Conservation (phyloP, 2,797 vertebrate genomes). For the Brotogeris chrysoptera region DNA sequence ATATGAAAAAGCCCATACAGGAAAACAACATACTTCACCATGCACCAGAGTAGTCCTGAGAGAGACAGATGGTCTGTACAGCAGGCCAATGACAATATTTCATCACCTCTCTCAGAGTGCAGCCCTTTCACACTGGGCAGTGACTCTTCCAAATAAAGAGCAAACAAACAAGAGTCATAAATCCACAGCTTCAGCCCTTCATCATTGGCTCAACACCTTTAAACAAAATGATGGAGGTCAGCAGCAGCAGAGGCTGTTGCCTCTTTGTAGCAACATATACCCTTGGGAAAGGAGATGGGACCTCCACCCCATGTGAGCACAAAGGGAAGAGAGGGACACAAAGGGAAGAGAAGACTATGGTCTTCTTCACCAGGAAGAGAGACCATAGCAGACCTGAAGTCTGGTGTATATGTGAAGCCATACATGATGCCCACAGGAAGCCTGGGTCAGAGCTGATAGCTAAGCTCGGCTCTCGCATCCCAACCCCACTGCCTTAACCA, state of each 20-base stretch:
- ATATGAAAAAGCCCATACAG: background rate
- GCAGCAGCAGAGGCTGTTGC: background rate
- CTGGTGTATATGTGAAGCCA: background rate
- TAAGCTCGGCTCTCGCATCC: background rate
- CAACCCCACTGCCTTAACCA: background rate
- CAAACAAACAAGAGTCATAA: background rate
- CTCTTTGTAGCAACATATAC: background rate
- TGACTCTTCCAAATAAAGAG: conserved; percentile 41
- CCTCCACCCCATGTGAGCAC: background rate
- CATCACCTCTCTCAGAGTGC: conserved; percentile 9
- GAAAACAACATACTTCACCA: background rate
- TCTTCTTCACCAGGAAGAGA: background rate
- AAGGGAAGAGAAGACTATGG: no score
- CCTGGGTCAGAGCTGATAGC: background rate
- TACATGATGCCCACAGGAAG: background rate
- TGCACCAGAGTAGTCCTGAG: background rate
- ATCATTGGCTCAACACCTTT: background rate
- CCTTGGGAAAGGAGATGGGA: background rate
- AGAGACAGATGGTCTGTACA: conserved; percentile 51
- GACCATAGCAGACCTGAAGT: background rate
- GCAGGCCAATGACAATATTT: conserved; percentile 48
- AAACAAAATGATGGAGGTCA: background rate
- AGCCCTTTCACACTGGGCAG: conserved; percentile 2
- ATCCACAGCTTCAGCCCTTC: background rate
- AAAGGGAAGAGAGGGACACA: no score